Percentiles rank a stretch among this genome's conserved stretches.
Evolutionary conservation across 2,113 vertebrate genomes (phyloP).

Genomic region (Colossoma macropomum): DNA sequence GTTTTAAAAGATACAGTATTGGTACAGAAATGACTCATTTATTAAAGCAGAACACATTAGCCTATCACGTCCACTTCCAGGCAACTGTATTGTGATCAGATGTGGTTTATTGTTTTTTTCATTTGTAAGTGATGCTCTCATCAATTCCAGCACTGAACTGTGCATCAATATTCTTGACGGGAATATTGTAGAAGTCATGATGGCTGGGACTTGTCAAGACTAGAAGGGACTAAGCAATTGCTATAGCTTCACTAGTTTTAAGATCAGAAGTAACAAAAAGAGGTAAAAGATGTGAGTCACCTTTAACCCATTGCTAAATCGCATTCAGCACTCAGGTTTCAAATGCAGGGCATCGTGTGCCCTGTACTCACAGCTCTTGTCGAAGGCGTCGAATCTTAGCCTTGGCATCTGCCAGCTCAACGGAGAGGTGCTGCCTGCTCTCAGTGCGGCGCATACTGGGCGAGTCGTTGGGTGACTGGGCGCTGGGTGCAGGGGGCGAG

Average conservation of each 20-base stretch:
- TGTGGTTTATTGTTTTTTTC: too few species aligned
- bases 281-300: background rate
- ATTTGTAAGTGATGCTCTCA: too few species aligned
- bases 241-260: background rate
- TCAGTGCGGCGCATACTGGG: slow-evolving; percentile 95
- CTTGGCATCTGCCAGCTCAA: slow-evolving; percentile 96
- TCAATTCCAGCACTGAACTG: too few species aligned
- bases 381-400: slow-evolving; percentile 93
- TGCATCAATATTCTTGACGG: background rate
- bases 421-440: slow-evolving; percentile 94
- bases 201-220: slow-evolving; percentile 4
- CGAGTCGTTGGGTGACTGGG: slow-evolving; percentile 88
- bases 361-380: slow-evolving; percentile 93
- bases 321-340: background rate
- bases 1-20: too few species aligned
- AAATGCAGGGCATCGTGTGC: background rate
- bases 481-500: slow-evolving; percentile 80
- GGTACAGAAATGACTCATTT: too few species aligned
- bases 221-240: background rate
- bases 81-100: too few species aligned
- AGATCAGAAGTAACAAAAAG: background rate
- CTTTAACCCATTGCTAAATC: background rate
- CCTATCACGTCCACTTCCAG: too few species aligned
- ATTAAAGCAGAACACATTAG: too few species aligned
- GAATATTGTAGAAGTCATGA: background rate